Evolutionary conservation across 2,888 invertebrate species (phyloP).

Genomic region (Platypus cylindrus): DNA sequence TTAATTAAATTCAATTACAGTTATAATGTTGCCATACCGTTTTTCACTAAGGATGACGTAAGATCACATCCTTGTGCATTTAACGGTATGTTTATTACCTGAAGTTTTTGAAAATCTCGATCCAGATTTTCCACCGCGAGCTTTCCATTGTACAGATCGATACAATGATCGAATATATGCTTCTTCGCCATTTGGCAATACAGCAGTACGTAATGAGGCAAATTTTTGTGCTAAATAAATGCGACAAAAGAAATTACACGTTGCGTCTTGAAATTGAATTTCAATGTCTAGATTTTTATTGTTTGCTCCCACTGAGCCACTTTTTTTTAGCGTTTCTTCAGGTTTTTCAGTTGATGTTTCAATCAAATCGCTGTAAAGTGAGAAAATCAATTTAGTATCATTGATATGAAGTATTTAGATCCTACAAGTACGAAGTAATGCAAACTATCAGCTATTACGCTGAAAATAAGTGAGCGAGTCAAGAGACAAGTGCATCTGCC

Average conservation of each 20-base stretch:
- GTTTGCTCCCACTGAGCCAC: no score
- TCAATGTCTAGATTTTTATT: constrained; percentile 37
- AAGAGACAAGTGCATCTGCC: no score
- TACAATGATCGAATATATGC: constrained; percentile 77
- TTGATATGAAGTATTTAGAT: no score
- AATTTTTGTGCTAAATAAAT: constrained; percentile 89
- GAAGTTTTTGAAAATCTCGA: constrained; percentile 90
- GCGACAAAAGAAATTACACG: constrained; percentile 77
- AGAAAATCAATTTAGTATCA: no score
- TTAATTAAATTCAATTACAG: not conserved
- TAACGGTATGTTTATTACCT: no score
- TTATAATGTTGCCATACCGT: no score
- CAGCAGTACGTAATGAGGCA: constrained; percentile 53
- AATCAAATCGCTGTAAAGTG: no score
- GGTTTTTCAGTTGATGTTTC: constrained; percentile 9
- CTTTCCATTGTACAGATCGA: constrained; percentile 81
- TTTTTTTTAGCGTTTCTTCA: constrained; percentile 31
- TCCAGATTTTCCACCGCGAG: constrained; percentile 94
- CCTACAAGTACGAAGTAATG: no score
- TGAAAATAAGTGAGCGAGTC: no score
- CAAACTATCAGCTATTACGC: no score
- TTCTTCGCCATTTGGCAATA: constrained; percentile 44
- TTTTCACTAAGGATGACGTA: no score
- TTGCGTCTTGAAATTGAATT: constrained; percentile 48
- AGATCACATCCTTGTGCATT: no score